Conservation (phyloP, 2,888 invertebrate genomes). For the Synergus gifuensis region DNA sequence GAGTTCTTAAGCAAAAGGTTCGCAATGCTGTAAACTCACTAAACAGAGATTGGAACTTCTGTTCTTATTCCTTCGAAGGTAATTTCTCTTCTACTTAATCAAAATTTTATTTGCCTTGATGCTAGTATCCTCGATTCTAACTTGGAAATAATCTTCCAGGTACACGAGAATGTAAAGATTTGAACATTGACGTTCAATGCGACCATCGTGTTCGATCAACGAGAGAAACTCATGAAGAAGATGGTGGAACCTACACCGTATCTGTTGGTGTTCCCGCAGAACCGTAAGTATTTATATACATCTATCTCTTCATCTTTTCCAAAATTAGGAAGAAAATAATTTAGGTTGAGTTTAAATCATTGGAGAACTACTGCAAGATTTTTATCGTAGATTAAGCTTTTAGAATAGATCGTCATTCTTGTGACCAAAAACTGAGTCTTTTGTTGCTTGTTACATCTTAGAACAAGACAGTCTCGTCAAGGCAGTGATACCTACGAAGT, state of each 20-base stretch:
- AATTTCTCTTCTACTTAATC: constrained; percentile 45
- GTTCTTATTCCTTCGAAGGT: constrained; percentile 93
- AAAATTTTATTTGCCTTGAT: constrained; percentile 20
- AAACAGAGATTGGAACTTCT: constrained; percentile 98
- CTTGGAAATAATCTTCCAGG: constrained; percentile 73
- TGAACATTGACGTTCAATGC: constrained; percentile 94
- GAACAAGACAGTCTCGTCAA: constrained; percentile 91
- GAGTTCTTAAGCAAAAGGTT: constrained; percentile 93
- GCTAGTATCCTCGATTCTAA: constrained; percentile 2
- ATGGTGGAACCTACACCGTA: constrained; percentile 90
- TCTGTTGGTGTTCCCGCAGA: constrained; percentile 90
- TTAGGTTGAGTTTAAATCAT: background rate
- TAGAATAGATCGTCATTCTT: background rate
- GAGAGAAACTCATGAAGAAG: constrained; percentile 80
- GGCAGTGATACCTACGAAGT: constrained; percentile 94
- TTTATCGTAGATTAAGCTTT: background rate
- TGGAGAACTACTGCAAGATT: background rate
- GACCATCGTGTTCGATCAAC: constrained; percentile 84
- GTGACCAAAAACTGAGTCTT: constrained; percentile 11
- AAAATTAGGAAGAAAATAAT: background rate
- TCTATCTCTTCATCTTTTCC: background rate
- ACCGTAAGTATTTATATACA: constrained; percentile 83
- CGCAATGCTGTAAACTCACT: constrained; percentile 92
- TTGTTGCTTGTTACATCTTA: constrained; percentile 80
- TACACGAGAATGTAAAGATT: constrained; percentile 91